Evolutionary conservation across 64 coral and sea anemone species (phyloP).

Genomic region (Pocillopora verrucosa): DNA sequence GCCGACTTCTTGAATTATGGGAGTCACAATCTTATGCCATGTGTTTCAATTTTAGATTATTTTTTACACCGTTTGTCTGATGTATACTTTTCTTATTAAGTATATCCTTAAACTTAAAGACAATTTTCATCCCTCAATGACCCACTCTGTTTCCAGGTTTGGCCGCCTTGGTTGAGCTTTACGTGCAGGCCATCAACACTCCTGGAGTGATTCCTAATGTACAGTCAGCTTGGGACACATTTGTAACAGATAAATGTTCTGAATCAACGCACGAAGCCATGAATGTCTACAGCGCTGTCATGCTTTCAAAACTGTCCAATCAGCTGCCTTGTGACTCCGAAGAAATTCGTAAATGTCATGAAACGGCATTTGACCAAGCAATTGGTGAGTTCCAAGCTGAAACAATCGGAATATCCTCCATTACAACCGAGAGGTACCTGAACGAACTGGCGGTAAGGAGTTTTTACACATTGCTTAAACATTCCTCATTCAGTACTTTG

Average conservation of each 20-base stretch:
- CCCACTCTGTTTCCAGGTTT: conserved; percentile 26
- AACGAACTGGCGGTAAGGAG: too few species aligned
- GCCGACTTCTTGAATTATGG: too few species aligned
- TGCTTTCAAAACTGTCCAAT: conserved; percentile 27
- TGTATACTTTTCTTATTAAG: too few species aligned
- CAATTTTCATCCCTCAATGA: too few species aligned
- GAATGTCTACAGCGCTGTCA: conserved; percentile 27
- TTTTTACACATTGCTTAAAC: too few species aligned
- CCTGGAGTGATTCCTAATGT: conserved; percentile 74
- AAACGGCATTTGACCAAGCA: conserved; percentile 14
- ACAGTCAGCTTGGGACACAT: conserved; percentile 60
- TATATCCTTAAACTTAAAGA: too few species aligned
- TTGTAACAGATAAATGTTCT: conserved; percentile 60
- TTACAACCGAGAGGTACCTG: conserved; percentile 44
- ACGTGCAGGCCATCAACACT: conserved; percentile 72
- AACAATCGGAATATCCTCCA: conserved; percentile 44
- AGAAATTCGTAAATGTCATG: too few species aligned
- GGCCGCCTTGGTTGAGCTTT: conserved; percentile 55
- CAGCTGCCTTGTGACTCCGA: too few species aligned
- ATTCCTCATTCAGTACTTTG: too few species aligned
- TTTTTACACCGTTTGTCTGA: too few species aligned
- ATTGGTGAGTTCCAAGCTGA: conserved; percentile 25
- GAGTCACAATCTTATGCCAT: too few species aligned
- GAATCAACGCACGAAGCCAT: conserved; percentile 37
- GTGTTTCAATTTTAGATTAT: too few species aligned